Evolutionary conservation across 2,797 vertebrate species (phyloP).

Genomic region (Pachyuromys duprasi): DNA sequence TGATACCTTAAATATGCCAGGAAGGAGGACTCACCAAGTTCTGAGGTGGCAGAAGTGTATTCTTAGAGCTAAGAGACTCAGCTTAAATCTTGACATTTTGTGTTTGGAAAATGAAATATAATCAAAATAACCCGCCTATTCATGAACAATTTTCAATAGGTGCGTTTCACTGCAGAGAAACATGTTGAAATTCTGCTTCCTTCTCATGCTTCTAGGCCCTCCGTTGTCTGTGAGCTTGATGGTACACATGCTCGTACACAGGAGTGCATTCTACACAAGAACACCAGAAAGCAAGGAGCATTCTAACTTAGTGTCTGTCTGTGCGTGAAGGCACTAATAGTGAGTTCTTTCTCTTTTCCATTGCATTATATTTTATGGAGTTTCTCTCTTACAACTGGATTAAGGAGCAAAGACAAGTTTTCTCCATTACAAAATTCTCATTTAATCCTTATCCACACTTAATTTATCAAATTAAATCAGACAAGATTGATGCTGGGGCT

Average conservation of each 20-base stretch:
- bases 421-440: constrained; percentile 94
- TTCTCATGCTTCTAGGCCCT: background rate
- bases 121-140: constrained; percentile 64
- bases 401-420: constrained; percentile 88
- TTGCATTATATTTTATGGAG: constrained; percentile 83
- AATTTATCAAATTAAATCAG: constrained; percentile 99
- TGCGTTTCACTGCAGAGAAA: constrained; percentile 33
- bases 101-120: constrained; percentile 70
- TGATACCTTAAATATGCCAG: constrained; percentile 74
- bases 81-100: constrained; percentile 78
- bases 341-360: background rate
- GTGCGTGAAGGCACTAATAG: background rate
- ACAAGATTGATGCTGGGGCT: constrained; percentile 95
- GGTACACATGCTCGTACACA: background rate
- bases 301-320: constrained; percentile 23
- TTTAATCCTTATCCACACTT: constrained; percentile 99
- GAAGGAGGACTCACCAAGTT: constrained; percentile 64
- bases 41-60: constrained; percentile 65
- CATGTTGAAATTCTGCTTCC: background rate
- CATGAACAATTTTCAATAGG: constrained; percentile 16
- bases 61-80: background rate
- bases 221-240: background rate
- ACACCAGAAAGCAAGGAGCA: background rate
- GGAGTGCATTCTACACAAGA: constrained; percentile 5
- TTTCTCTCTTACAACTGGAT: constrained; percentile 86